Conservation (phyloP, 2,888 invertebrate species). For the Drosophila putrida region DNA sequence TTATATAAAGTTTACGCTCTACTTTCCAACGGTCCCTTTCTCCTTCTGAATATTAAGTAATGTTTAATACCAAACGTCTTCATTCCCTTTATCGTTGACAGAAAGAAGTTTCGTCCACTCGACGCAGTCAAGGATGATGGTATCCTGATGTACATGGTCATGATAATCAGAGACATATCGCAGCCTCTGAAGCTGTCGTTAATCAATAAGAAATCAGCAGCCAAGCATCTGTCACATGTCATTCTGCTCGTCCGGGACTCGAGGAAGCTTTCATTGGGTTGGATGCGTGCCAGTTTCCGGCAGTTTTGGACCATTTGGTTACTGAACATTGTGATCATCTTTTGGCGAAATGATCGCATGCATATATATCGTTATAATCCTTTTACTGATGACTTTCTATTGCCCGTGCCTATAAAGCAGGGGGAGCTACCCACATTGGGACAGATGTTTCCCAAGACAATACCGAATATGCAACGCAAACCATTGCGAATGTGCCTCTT, state of each 20-base stretch:
- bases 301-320: constrained; percentile 87
- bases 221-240: constrained; percentile 82
- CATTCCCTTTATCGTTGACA: constrained; percentile 29
- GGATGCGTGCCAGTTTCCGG: constrained; percentile 86
- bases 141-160: constrained; percentile 80
- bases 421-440: constrained; percentile 39
- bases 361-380: constrained; percentile 87
- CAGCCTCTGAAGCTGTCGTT: constrained; percentile 77
- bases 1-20: neutral
- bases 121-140: constrained; percentile 80
- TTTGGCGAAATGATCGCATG: constrained; percentile 76
- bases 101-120: constrained; percentile 64
- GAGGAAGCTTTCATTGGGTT: constrained; percentile 56
- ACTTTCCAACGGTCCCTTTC: neutral
- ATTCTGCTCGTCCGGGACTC: constrained; percentile 77
- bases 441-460: constrained; percentile 77
- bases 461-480: constrained; percentile 82
- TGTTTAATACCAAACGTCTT: no score
- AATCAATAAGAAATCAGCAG: constrained; percentile 79
- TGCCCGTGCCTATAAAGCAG: constrained; percentile 61
- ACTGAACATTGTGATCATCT: constrained; percentile 85
- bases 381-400: constrained; percentile 85
- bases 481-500: constrained; percentile 81
- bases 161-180: constrained; percentile 77
- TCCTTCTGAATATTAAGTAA: no score